Conservation (phyloP, 2,113 vertebrate genomes). For the Trinectes maculatus region DNA sequence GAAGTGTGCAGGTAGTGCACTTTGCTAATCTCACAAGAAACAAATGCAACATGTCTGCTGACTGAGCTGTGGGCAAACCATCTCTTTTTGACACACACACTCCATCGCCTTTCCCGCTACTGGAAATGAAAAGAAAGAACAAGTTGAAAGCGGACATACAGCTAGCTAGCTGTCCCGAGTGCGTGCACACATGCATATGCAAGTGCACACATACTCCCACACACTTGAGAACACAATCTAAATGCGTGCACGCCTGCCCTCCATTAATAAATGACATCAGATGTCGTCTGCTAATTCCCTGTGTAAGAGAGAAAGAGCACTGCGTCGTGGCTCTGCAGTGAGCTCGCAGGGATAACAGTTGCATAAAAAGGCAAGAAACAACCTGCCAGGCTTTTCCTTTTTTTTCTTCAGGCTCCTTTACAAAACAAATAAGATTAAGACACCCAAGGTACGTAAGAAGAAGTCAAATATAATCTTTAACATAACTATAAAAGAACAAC, state of each 20-base stretch:
- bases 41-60: conserved; percentile 43
- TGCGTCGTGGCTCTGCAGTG: conserved; percentile 68
- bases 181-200: background rate
- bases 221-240: conserved; percentile 21
- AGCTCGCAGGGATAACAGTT: conserved; percentile 67
- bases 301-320: conserved; percentile 58
- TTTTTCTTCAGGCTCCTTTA: conserved; percentile 35
- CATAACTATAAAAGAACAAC: background rate
- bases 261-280: conserved; percentile 75
- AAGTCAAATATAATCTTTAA: conserved; percentile 19
- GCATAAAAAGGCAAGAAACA: conserved; percentile 74
- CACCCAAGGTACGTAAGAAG: conserved; percentile 7
- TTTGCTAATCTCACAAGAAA: conserved; percentile 48
- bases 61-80: conserved; percentile 14
- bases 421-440: conserved; percentile 48
- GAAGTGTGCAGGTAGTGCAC: conserved; percentile 24
- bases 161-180: conserved; percentile 42
- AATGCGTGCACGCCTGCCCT: conserved; percentile 49
- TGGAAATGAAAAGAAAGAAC: conserved; percentile 49
- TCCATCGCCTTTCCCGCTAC: conserved; percentile 34
- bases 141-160: conserved; percentile 47
- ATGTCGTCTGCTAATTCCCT: conserved; percentile 66
- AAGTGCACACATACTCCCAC: background rate
- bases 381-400: conserved; percentile 62
- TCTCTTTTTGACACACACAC: conserved; percentile 38